Evolutionary conservation across 2,113 vertebrate genomes (phyloP), one percentile per base, ranked within the genome.

Genomic region (Panthera tigris): DNA sequence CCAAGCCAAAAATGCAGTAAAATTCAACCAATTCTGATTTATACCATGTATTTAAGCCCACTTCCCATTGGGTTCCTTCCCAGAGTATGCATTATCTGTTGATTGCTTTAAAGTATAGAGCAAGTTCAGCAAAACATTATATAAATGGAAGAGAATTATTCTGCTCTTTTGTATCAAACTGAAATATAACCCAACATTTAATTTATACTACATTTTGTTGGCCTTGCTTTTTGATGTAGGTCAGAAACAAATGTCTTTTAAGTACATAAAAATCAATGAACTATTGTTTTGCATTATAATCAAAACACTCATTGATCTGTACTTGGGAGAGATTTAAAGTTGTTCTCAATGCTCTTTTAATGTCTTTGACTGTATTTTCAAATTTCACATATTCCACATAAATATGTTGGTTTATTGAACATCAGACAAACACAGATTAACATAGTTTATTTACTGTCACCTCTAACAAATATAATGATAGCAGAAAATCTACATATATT

Each of bases 1-100:
- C 95, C 95, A 97, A 96, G 89, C 85, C 79, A 93, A 96, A 98
- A 98, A 86, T 57, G 68, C 63, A 97, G 93, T 94, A 93, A 84
- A 95, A 41, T 79, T 85, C 74, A 86, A 69, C 55, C 94, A 95
- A 68, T 92, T 96, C 92, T 96, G 83, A 95, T 92, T 98, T 96
- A 96, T 88, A 81, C 80, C 69, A 57, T n/a, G 1, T 76, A 85
- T 29, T 94, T 86, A 91, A 96, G 33, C 31, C 78, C 76, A 45
- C 90, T 94, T 93, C 79, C 76, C 93, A 81, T 31, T 94, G 93
- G 73, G 55, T 76, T 57, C 68, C 86, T 95, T 96, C 93, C 94
- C 92, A 81, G 79, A 81, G 76, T 88, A 12, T 55, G 16, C n/a
- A 83, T 93, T 97, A 78, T 96, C 86, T 97, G 79, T 84, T 66